Percentiles rank a stretch among this genome's conserved stretches.
These are phyloP conservation scores for Heteromyza rotundicornis DNA, from an alignment of 2,888 invertebrate species.

Conservation along the genomic window DNA sequence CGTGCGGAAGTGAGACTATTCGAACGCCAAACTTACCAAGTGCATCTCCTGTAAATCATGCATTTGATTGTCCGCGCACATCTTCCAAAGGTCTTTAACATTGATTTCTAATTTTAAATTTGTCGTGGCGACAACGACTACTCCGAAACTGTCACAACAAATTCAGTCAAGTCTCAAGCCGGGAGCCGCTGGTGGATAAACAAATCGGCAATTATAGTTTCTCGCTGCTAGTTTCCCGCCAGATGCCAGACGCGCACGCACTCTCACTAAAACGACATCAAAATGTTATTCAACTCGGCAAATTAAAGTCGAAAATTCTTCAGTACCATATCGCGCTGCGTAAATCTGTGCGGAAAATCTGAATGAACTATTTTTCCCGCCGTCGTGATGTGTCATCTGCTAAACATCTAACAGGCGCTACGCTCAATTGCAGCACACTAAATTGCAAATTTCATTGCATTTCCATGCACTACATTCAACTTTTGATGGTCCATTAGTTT, in stretches of 20 bases:
- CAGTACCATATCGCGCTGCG: not conserved
- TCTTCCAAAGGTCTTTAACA: not conserved
- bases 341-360: not conserved
- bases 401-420: not conserved
- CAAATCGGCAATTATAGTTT: too few species aligned
- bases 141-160: not conserved
- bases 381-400: not conserved
- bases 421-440: not conserved
- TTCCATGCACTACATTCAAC: too few species aligned
- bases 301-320: not conserved
- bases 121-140: not conserved
- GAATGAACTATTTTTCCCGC: conserved; percentile 3
- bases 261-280: not conserved
- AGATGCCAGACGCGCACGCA: not conserved
- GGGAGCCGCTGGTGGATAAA: not conserved
- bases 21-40: not conserved
- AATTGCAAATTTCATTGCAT: too few species aligned
- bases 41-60: too few species aligned
- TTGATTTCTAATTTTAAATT: not conserved
- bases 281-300: conserved; percentile 1
- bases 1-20: not conserved
- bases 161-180: not conserved
- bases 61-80: not conserved
- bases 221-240: too few species aligned
- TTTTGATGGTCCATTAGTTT: too few species aligned